Base-by-base conservation (phyloP, 2,888 invertebrate genomes). In the Cataglyphis rosenhaueri region DNA sequence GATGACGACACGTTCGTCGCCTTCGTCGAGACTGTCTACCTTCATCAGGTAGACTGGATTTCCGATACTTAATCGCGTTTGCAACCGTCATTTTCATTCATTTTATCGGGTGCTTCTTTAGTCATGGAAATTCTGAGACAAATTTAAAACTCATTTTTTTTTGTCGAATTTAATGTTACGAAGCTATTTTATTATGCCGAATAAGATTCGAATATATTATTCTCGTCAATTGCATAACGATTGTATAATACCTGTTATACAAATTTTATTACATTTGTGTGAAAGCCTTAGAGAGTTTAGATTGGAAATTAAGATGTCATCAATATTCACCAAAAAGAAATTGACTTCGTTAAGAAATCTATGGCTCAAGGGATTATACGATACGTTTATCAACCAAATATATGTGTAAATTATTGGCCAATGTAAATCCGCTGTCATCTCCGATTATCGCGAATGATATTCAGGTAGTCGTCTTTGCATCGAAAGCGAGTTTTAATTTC, bases 1-100 rank as follows among this genome's bases (percentile, higher is more conserved):
- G 70, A n/a, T 70, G 78, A 78, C 70, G 70, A 70, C 78, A 78
- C 44, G 32, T 59, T 70, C 44, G 18, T 44, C 78, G 59, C 35
- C 78, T 70, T 44, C 78, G 76, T 41, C 70, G 68, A 41, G 55
- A n/a, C 55, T 66, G 55, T 66, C 70, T 52, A 52, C 65, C 75
- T 75, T 73, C 29, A n/a, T 44, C 41, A 62, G 32, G 21, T 44
- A 38, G 18, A 44, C 62, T 44, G 66, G 32, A 68, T 75, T 64
- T 44, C 35, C 35, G 9, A 12, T 66, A 25, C 18, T 52, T 35
- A 32, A 62, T 25, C 35, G 75, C 75, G 25, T 38, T 65, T 15
- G 12, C 25, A 9, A 38, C 12, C 21, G 4, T 55, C n/a, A 9
- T 29, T 29, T 52, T 38, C 38, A 38, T 35, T 64, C 29, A 48